phyloP scores from a whole-genome alignment of 2,113 vertebrate species.

The Rana temporaria region DNA sequence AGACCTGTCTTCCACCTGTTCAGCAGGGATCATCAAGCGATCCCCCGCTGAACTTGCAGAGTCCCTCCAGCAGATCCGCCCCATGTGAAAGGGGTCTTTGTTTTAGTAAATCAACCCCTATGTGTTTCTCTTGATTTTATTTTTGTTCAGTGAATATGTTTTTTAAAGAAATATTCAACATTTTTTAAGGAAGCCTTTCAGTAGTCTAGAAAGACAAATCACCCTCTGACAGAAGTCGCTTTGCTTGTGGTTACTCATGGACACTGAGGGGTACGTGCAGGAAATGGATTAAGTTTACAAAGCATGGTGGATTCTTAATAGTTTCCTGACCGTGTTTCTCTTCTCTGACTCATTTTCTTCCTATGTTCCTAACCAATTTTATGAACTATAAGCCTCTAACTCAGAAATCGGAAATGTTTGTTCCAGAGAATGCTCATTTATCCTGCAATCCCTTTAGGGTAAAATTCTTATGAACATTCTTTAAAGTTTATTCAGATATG shows the following conservation, averaged over 20 bases:
- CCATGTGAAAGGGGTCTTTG: too few relatives aligned
- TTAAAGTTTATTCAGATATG: too few relatives aligned
- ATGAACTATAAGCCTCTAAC: not conserved
- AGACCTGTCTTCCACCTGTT: too few relatives aligned
- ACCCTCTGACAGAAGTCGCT: not conserved
- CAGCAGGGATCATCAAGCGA: too few relatives aligned
- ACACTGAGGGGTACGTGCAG: slow-evolving; percentile 26
- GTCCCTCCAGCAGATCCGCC: too few relatives aligned
- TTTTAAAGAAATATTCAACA: not conserved
- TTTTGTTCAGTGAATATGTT: too few relatives aligned
- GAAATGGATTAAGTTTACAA: slow-evolving; percentile 32
- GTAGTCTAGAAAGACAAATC: slow-evolving; percentile 23
- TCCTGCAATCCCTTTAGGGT: slow-evolving; percentile 8
- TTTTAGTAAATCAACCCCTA: too few relatives aligned
- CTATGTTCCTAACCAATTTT: slow-evolving; percentile 11
- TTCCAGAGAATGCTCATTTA: slow-evolving; percentile 15
- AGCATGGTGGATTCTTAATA: slow-evolving; percentile 10
- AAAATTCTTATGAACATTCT: not conserved
- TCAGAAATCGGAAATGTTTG: slow-evolving; percentile 36
- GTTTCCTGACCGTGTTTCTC: slow-evolving; percentile 26
- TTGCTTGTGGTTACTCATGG: not conserved
- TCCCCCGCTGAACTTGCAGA: too few relatives aligned
- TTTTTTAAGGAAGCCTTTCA: slow-evolving; percentile 16
- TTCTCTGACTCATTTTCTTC: slow-evolving; percentile 13
- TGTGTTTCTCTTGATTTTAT: too few relatives aligned